A percentile compares a stretch with the other conserved stretches of the same genome.
phyloP scores from a whole-genome alignment of 2,888 invertebrate genomes.

The Dichetophora obliterata region DNA sequence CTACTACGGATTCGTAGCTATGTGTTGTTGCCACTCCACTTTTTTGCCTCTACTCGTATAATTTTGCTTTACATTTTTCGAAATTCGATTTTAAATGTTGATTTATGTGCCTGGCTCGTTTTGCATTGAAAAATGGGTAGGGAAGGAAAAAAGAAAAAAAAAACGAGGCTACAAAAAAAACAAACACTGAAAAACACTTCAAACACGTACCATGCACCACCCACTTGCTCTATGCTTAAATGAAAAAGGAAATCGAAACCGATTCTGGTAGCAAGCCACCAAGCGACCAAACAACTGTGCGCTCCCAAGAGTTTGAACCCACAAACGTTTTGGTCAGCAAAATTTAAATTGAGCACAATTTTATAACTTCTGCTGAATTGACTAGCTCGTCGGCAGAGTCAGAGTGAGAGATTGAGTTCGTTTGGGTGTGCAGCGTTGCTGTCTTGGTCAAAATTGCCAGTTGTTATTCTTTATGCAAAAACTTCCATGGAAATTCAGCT shows the following conservation, averaged over 20 bases:
- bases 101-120: conserved; percentile 18
- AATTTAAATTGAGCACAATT: conserved; percentile 26
- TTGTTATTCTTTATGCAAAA: no score
- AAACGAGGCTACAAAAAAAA: background rate
- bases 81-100: conserved; percentile 24
- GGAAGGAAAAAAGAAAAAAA: background rate
- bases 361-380: background rate
- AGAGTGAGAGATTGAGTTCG: background rate
- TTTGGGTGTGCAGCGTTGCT: background rate
- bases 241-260: conserved; percentile 16
- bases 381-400: background rate
- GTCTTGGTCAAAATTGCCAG: no score
- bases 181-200: background rate
- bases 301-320: background rate
- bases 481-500: no score
- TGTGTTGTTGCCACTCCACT: background rate
- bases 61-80: background rate
- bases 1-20: no score
- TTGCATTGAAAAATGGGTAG: background rate
- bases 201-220: background rate
- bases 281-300: conserved; percentile 13
- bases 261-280: conserved; percentile 26
- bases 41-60: background rate
- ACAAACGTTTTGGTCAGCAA: conserved; percentile 22
- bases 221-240: background rate